Evolutionary conservation across 2,888 invertebrate species (phyloP).

Genomic region (Hypsopygia costalis): DNA sequence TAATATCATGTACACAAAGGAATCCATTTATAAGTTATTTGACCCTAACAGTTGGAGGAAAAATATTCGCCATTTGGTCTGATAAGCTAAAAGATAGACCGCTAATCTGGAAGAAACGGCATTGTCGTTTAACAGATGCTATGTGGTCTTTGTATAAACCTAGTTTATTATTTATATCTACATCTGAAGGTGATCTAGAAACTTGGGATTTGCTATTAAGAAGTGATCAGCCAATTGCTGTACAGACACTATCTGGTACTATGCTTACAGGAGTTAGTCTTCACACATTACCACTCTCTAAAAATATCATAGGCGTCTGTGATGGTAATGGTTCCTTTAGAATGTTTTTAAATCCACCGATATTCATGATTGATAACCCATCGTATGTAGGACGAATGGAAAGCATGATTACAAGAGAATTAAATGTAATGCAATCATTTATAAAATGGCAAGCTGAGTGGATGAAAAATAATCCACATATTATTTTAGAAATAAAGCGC

Average conservation of each 20-base stretch:
- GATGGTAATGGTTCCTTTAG: constrained; percentile 85
- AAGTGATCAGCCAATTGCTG: constrained; percentile 84
- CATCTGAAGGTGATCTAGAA: constrained; percentile 88
- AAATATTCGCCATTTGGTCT: constrained; percentile 87
- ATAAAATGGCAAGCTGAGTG: constrained; percentile 82
- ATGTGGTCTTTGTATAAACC: constrained; percentile 89
- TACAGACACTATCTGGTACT: constrained; percentile 83
- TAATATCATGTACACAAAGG: constrained; percentile 79
- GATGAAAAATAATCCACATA: constrained; percentile 60
- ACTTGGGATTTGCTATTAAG: constrained; percentile 89
- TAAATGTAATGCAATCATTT: constrained; percentile 72
- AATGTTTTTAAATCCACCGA: constrained; percentile 80
- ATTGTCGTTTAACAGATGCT: constrained; percentile 81
- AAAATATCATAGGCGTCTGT: constrained; percentile 83
- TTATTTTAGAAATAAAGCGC: constrained; percentile 55
- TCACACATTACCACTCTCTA: constrained; percentile 77
- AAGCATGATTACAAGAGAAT: constrained; percentile 73
- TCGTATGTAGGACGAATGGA: constrained; percentile 61
- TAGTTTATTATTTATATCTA: constrained; percentile 85
- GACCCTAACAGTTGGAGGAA: constrained; percentile 87
- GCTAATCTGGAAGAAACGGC: constrained; percentile 83
- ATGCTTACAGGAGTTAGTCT: constrained; percentile 83
- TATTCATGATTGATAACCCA: constrained; percentile 68
- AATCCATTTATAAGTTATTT: constrained; percentile 83
- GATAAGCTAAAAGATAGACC: constrained; percentile 82